phyloP scores from a whole-genome alignment of 2,797 vertebrate genomes.

The Megalops cyprinoides region DNA sequence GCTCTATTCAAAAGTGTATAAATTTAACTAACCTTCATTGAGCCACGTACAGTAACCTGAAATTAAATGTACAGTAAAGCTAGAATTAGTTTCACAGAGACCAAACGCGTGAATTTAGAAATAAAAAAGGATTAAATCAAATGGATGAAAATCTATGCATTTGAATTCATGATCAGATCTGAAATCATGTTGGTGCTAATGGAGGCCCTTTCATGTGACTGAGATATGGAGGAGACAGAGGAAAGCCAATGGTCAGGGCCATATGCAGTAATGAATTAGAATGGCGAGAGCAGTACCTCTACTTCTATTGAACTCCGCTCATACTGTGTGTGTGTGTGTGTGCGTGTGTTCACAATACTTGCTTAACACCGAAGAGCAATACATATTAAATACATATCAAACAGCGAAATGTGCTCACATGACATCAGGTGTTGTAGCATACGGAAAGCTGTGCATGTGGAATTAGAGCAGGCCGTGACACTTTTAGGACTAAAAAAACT shows the following conservation, averaged over 20 bases:
- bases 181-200: not conserved
- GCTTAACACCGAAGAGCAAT: too few species aligned
- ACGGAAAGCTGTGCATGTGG: not conserved
- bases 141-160: slow-evolving; percentile 14
- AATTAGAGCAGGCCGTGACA: not conserved
- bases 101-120: slow-evolving; percentile 37
- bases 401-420: too few species aligned
- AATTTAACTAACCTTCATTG: slow-evolving; percentile 56
- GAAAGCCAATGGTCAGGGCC: slow-evolving; percentile 1
- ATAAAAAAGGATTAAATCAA: slow-evolving; percentile 1
- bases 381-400: too few species aligned
- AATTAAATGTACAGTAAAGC: slow-evolving; percentile 52
- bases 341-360: too few species aligned
- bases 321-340: not conserved
- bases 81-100: slow-evolving; percentile 47
- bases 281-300: slow-evolving; percentile 3
- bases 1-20: slow-evolving; percentile 45
- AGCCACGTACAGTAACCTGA: slow-evolving; percentile 50
- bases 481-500: not conserved
- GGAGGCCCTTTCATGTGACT: not conserved
- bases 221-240: not conserved
- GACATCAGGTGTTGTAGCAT: too few species aligned
- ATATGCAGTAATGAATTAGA: slow-evolving; percentile 20
- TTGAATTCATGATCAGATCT: slow-evolving; percentile 3
- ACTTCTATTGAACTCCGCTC: slow-evolving; percentile 9